Evolutionary conservation across 2,113 vertebrate species (phyloP).

Genomic region (Anguilla rostrata): DNA sequence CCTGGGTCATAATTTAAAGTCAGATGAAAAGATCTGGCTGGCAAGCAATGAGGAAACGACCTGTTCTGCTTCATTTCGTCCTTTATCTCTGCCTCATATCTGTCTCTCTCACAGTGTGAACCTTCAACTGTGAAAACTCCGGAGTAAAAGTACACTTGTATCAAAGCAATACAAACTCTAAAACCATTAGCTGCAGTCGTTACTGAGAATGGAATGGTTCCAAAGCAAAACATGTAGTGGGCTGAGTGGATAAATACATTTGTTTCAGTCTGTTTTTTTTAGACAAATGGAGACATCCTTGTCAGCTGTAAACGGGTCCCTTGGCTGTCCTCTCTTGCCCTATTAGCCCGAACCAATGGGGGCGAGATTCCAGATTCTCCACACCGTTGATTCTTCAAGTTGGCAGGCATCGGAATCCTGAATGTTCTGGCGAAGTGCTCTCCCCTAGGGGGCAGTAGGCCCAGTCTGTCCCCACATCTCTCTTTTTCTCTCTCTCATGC

Average conservation of each 20-base stretch:
- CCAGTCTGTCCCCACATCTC: slow-evolving; percentile 40
- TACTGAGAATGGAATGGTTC: too few relatives aligned
- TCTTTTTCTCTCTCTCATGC: slow-evolving; percentile 27
- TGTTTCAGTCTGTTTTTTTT: not conserved
- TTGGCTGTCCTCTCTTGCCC: too few relatives aligned
- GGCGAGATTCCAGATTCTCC: not conserved
- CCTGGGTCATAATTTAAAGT: slow-evolving; percentile 39
- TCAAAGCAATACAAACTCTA: too few relatives aligned
- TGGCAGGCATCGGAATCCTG: not conserved
- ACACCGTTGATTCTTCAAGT: not conserved
- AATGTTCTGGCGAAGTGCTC: slow-evolving; percentile 46
- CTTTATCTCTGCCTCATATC: not conserved
- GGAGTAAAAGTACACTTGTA: not conserved
- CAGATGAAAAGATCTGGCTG: slow-evolving; percentile 31
- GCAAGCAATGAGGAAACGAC: slow-evolving; percentile 56
- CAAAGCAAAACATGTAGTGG: too few relatives aligned
- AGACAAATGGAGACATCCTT: not conserved
- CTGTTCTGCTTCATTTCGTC: slow-evolving; percentile 32
- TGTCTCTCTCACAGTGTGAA: not conserved
- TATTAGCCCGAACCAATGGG: not conserved
- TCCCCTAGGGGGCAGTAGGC: slow-evolving; percentile 36
- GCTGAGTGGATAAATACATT: too few relatives aligned
- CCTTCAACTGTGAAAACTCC: not conserved
- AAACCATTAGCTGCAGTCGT: not conserved
- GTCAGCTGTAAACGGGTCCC: not conserved